A percentile compares a stretch with the other conserved stretches of the same genome.
Conservation (phyloP, 37 sponge, comb jelly and placozoan species). For the Chondrosia reniformis region DNA sequence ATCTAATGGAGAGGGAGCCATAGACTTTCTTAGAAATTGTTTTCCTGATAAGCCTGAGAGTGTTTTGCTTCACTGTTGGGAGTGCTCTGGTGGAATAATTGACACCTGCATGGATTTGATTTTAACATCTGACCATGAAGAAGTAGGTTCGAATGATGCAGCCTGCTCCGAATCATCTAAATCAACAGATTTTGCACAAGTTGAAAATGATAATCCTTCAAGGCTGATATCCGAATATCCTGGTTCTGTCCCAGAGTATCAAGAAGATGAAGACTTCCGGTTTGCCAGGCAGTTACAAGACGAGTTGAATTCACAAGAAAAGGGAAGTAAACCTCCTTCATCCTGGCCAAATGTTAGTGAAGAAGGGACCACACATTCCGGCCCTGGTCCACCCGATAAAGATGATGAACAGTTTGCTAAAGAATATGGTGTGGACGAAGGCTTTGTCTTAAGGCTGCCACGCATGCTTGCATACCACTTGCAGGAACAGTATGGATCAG, state of each 20-base stretch:
- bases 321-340: background rate
- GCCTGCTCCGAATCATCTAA: no score
- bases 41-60: slow-evolving; percentile 35
- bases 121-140: background rate
- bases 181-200: no score
- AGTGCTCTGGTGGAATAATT: background rate
- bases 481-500: slow-evolving; percentile 62
- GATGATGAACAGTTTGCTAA: background rate
- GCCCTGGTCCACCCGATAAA: background rate
- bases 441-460: slow-evolving; percentile 45
- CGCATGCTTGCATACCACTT: slow-evolving; percentile 46
- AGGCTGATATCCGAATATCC: no score
- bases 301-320: background rate
- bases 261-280: background rate
- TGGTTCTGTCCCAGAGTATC: background rate
- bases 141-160: no score
- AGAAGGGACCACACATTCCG: background rate
- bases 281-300: background rate
- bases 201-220: no score
- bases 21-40: slow-evolving; percentile 32
- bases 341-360: background rate
- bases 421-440: slow-evolving; percentile 8
- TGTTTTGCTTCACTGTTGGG: slow-evolving; percentile 5
- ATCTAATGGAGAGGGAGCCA: no score
- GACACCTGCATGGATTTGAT: slow-evolving; percentile 5